These are phyloP conservation scores for Anastrepha obliqua DNA, from an alignment of 1,140 invertebrate species.

Conservation along the genomic window DNA sequence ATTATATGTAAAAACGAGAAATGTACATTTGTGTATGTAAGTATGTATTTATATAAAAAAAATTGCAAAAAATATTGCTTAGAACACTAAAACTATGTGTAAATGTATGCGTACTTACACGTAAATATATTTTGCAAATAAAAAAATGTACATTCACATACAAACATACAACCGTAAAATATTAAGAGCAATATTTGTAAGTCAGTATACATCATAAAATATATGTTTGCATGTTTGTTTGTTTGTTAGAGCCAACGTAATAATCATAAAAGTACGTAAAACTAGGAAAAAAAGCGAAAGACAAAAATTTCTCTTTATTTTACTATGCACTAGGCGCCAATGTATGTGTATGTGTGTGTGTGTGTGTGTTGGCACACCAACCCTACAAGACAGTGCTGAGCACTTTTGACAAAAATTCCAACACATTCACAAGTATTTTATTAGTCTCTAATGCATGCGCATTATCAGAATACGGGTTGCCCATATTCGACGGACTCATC, in stretches of 20 bases:
- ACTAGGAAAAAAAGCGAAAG: not conserved
- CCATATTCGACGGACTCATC: too few relatives aligned
- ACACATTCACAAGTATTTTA: too few relatives aligned
- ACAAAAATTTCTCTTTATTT: not conserved
- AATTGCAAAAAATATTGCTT: conserved; percentile 1
- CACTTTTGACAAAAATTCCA: too few relatives aligned
- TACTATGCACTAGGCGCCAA: too few relatives aligned
- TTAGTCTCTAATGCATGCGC: too few relatives aligned
- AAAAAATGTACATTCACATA: not conserved
- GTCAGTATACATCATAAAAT: conserved; percentile 16
- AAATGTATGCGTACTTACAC: too few relatives aligned
- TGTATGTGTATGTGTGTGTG: too few relatives aligned
- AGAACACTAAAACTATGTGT: not conserved
- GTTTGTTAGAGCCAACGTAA: not conserved
- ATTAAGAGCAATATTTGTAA: not conserved
- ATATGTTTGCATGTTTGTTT: not conserved
- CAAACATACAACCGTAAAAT: not conserved
- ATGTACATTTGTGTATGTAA: too few relatives aligned
- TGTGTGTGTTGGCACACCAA: too few relatives aligned
- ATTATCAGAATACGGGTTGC: too few relatives aligned
- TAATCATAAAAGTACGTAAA: not conserved
- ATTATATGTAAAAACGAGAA: too few relatives aligned
- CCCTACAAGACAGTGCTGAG: too few relatives aligned
- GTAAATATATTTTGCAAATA: not conserved
- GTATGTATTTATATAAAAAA: not conserved